Base-by-base conservation (phyloP, 2,797 vertebrate species). In the Ptychobarbus kaznakovi region DNA sequence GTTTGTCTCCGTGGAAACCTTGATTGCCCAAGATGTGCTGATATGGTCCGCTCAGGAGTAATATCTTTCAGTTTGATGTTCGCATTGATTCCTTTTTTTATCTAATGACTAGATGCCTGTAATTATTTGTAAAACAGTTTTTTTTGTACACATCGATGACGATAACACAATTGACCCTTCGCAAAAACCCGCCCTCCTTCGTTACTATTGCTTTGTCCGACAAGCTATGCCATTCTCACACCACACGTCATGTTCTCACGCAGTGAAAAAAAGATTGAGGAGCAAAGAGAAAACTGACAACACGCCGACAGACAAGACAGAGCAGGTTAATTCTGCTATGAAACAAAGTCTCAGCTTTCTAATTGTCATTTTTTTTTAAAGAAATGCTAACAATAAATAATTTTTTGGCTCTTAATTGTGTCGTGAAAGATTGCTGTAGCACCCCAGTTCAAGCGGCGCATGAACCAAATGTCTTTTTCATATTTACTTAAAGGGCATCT, bases 1-100 rank as follows among this genome's bases (percentile, higher is more conserved):
- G 89, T 91, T 35, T 66, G 93, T 95, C 92, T 91, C 92, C 92
- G 90, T 93, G 94, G 94, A 94, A 95, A 94, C 94, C 91, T 90
- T 88, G 63, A 85, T 91, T 93, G 93, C 89, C 90, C 91, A 92
- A 93, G 91, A 93, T 93, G 92, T 92, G 69, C 92, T 92, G 92
- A 91, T 92, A 91, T 92, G 90, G 89, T 93, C 93, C 92, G 92
- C 90, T 91, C 88, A 89, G 63, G 66, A 84, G 32, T 77, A 44
- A 84, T 78, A 51, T 80, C 20, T 49, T 63, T 73, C 66, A 38
- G 68, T 25, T 9, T 65, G 66, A 56, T 20, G 56, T 46, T 18
- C 15, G 2, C 10, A 8, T 18, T 42, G 35, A 58, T 82, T 42
- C 28, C 28, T 53, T n/a, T 38, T 28, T 49, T 40, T 20, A 49